Evolutionary conservation across 2,113 vertebrate genomes (phyloP).

Genomic region (Podarcis muralis): DNA sequence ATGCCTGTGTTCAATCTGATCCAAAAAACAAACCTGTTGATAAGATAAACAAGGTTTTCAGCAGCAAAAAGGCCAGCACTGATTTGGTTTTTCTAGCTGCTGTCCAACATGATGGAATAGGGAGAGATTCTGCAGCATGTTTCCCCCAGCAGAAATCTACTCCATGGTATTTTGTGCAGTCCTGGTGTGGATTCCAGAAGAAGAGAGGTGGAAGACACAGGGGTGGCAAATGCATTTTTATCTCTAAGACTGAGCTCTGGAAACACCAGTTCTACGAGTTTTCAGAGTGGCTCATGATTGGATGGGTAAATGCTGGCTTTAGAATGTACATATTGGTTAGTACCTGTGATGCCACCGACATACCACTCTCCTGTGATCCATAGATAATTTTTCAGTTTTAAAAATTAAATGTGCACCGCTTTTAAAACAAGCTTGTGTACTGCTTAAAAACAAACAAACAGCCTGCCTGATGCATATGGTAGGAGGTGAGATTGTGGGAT

Average conservation of each 20-base stretch:
- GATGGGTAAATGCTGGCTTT: neutral
- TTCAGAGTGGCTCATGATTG: neutral
- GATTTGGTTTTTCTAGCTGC: constrained; percentile 8
- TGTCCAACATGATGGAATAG: neutral
- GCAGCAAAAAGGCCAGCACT: neutral
- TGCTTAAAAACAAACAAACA: too few relatives aligned
- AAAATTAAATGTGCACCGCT: neutral
- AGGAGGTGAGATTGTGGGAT: too few relatives aligned
- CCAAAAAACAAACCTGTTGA: constrained; percentile 15
- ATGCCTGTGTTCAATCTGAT: constrained; percentile 9
- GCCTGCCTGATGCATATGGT: too few relatives aligned
- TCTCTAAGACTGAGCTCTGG: neutral
- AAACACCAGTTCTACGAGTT: neutral
- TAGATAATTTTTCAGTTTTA: neutral
- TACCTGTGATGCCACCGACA: neutral
- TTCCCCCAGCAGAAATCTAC: neutral
- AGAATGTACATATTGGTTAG: neutral
- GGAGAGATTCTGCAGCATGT: neutral
- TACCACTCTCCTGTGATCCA: neutral
- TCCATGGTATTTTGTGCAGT: neutral
- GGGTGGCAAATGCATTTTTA: neutral
- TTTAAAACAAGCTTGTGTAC: too few relatives aligned
- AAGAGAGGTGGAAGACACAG: neutral
- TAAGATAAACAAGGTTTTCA: neutral
- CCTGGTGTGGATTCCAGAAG: neutral